A percentile compares a stretch with the other conserved stretches of the same genome.
Conservation (phyloP, 2,888 invertebrate genomes). For the Conomelus anceps region DNA sequence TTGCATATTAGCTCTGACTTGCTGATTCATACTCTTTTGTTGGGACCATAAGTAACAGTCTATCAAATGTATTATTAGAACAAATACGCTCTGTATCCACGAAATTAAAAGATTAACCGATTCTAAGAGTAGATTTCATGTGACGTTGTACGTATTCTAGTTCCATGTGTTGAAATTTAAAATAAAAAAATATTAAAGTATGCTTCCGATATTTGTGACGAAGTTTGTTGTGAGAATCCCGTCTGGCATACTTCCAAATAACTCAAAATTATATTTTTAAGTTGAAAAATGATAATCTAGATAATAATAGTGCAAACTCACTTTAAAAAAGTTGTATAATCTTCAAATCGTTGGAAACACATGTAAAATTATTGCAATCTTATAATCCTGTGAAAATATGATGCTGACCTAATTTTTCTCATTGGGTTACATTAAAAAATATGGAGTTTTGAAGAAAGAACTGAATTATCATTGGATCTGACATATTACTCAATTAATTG, state of each 20-base stretch:
- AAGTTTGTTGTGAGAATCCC: not conserved
- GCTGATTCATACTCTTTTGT: not conserved
- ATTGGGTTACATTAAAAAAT: no score
- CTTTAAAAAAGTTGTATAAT: not conserved
- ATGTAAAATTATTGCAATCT: no score
- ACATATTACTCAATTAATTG: no score
- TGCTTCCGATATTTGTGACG: not conserved
- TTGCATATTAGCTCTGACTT: not conserved
- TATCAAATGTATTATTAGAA: not conserved
- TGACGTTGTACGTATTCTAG: not conserved
- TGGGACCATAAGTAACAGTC: not conserved
- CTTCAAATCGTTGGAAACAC: not conserved
- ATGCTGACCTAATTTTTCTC: no score
- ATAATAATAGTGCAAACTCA: not conserved
- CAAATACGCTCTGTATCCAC: not conserved
- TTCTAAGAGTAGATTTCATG: not conserved
- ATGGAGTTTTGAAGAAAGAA: no score
- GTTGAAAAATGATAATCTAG: not conserved
- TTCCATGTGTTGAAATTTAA: not conserved
- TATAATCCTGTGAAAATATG: no score
- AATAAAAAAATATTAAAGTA: not conserved
- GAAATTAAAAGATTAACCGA: not conserved
- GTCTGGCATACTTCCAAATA: not conserved
- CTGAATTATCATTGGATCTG: no score
- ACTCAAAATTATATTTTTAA: not conserved